These are phyloP conservation scores for Siderastrea siderea DNA, from an alignment of 92 coral and sea anemone species.

Conservation along the genomic window DNA sequence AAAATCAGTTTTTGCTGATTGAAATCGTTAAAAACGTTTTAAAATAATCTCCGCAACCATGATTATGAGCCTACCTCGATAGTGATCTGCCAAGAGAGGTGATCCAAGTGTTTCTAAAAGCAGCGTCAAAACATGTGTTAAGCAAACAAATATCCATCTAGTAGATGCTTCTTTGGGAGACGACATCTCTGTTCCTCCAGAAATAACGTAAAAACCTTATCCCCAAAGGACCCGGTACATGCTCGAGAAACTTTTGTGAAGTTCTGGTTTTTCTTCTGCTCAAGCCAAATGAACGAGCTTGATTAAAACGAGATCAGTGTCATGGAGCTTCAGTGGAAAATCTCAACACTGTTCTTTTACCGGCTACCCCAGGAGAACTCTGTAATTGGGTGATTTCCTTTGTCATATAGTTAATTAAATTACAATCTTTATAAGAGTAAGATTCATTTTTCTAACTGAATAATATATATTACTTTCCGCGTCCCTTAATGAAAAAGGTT, in stretches of 20 bases:
- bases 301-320: background rate
- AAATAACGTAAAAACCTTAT: background rate
- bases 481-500: too few relatives aligned
- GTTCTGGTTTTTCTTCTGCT: background rate
- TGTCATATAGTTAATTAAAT: slow-evolving; percentile 30
- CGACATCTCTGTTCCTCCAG: slow-evolving; percentile 6
- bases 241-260: background rate
- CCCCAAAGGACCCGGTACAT: background rate
- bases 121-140: background rate
- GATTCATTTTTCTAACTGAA: too few relatives aligned
- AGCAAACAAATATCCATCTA: background rate
- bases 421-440: background rate
- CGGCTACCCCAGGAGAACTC: background rate
- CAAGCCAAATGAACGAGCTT: background rate
- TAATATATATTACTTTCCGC: too few relatives aligned
- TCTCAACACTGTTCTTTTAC: background rate
- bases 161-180: background rate
- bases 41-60: background rate
- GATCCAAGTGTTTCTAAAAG: background rate
- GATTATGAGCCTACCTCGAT: slow-evolving; percentile 12
- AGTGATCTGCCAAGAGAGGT: slow-evolving; percentile 41
- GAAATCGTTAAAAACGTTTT: background rate
- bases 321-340: background rate
- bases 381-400: slow-evolving; percentile 4
- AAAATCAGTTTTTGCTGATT: background rate